A percentile compares a stretch with the other conserved stretches of the same genome.
Evolutionary conservation across 2,113 vertebrate genomes (phyloP).

Genomic region (Hymenochirus boettgeri): DNA sequence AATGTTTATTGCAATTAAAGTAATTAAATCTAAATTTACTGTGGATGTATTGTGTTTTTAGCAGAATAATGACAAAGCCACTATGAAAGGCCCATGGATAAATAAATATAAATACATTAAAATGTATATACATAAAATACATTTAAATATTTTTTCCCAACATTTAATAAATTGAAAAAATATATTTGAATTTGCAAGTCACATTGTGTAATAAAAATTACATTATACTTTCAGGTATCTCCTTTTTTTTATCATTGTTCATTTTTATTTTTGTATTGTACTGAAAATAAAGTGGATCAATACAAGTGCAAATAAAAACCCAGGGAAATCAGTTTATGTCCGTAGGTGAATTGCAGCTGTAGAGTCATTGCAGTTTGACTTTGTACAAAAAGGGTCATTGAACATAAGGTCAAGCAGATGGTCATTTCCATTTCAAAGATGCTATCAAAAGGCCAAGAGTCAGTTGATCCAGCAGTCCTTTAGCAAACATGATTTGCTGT

Average conservation of each 20-base stretch:
- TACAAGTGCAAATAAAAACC: slow-evolving; percentile 48
- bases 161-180: too few relatives aligned
- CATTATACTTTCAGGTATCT: slow-evolving; percentile 14
- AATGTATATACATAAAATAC: neutral
- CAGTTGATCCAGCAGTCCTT: slow-evolving; percentile 71
- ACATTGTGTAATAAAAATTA: too few relatives aligned
- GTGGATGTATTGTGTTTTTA: too few relatives aligned
- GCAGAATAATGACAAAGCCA: too few relatives aligned
- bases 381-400: slow-evolving; percentile 88
- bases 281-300: slow-evolving; percentile 41
- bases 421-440: slow-evolving; percentile 97
- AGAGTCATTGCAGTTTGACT: slow-evolving; percentile 81
- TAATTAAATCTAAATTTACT: too few relatives aligned
- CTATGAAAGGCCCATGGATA: too few relatives aligned
- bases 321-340: slow-evolving; percentile 64
- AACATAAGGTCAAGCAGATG: slow-evolving; percentile 97
- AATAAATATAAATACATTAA: too few relatives aligned
- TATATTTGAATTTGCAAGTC: neutral
- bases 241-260: slow-evolving; percentile 41
- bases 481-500: slow-evolving; percentile 77
- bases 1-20: too few relatives aligned
- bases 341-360: slow-evolving; percentile 70
- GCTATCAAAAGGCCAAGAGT: slow-evolving; percentile 78
- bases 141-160: too few relatives aligned
- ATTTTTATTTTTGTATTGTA: slow-evolving; percentile 43